Base-by-base conservation (phyloP, 2,888 invertebrate genomes). In the Onthophagus sagittarius region DNA sequence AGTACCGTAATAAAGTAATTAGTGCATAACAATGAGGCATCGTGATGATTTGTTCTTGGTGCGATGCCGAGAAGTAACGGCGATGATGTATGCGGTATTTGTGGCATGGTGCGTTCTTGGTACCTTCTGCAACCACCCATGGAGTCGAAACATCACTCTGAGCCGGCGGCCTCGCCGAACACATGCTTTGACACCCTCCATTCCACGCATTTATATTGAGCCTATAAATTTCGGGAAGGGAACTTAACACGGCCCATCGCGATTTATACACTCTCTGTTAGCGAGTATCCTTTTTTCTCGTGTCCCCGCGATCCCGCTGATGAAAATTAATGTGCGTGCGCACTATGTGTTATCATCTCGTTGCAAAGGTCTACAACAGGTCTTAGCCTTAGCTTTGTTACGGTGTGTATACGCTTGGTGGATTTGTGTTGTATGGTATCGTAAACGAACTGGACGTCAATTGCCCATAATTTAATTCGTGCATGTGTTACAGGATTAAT, bases 111-210 rank as follows among this genome's bases (percentile, higher is more conserved):
- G 67, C 31, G 67, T 31, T 67, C 23, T 23, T 32, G 15, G 31
- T 67, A 71, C 77, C 75, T 72, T 75, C 73, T 73, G 72, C 71
- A 53, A 71, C 75, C 77, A 71, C 75, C 75, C 74, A 75, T 73
- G 78, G 76, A 75, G 77, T 74, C 75, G 74, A 73, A 72, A 71
- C 72, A 77, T 77, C 77, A 76, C 74, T 77, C 75, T 75, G 72
- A 71, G 76, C n/a, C 63, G 32, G 67, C 31, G 67, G 67, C 31
- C 31, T 5, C 67, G 32, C 67, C 67, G 76, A 79, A 79, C 79
- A 79, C 77, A 76, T 79, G 79, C 78, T 79, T 79, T 79, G 79
- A 79, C 78, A 79, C 77, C 74, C 75, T 74, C 75, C 76, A 76
- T 76, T 73, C 73, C 73, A 76, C 72, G 73, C 72, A 75, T 74